A percentile compares a stretch with the other conserved stretches of the same genome.
These are phyloP conservation scores for Arbacia lixula DNA, from an alignment of 53 echinoderm and acorn worm genomes.

Conservation along the genomic window DNA sequence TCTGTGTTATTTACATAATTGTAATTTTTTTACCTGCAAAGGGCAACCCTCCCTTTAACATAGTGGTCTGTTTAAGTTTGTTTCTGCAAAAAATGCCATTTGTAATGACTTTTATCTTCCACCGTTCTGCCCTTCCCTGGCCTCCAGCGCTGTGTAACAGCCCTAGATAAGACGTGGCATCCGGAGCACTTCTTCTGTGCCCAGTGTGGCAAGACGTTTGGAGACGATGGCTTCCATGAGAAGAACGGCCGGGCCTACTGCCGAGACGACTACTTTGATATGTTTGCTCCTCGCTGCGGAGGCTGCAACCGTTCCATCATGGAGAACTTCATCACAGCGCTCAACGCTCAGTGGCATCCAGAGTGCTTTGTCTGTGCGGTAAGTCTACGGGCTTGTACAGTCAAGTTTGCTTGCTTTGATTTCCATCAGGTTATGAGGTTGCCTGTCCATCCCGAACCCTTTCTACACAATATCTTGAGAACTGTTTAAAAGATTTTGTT, in stretches of 20 bases:
- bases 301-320: conserved; percentile 96
- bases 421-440: no score
- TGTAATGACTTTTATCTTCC: neutral
- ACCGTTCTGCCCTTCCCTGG: neutral
- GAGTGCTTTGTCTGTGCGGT: conserved; percentile 98
- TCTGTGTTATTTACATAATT: no score
- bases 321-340: conserved; percentile 98
- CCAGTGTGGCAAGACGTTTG: conserved; percentile 95
- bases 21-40: no score
- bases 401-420: no score
- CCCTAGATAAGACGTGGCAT: conserved; percentile 98
- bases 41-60: no score
- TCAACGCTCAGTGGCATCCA: conserved; percentile 98
- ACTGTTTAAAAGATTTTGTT: no score
- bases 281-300: conserved; percentile 98
- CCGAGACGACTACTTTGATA: conserved; percentile 95
- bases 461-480: no score
- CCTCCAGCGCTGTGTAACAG: conserved; percentile 93
- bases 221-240: conserved; percentile 95
- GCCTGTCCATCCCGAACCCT: no score
- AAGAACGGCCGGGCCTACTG: conserved; percentile 98
- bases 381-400: conserved; percentile 59
- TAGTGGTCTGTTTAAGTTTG: no score
- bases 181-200: conserved; percentile 99
- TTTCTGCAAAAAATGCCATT: no score